Evolutionary conservation across 2,888 invertebrate genomes (phyloP), one percentile per base, ranked within the genome.

Genomic region (Cephus sareptanus): DNA sequence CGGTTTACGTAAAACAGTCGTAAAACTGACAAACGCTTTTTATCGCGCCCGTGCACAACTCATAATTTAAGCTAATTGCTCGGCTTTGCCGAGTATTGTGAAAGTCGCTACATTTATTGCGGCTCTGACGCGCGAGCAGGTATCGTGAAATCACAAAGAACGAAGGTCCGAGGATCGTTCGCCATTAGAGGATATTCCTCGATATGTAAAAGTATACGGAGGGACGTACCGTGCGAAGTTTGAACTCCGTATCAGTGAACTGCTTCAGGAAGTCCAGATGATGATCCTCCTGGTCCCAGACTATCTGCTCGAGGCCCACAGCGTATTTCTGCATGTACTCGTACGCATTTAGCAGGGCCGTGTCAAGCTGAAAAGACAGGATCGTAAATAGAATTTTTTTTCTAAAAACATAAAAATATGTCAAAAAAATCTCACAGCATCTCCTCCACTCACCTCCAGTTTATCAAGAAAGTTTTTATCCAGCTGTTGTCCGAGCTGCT

Each of bases 241-340:
- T 92, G 86, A 93, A 92, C 91, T 95, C 94, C 75, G 94, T 93
- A 73, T 93, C 92, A 75, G 92, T 92, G 89, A 96, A 95, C 80
- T 94, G 92, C 23, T 92, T 89, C 80, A 90, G 86, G 87, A 93
- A 93, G 83, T 92, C 90, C 23, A 86, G 92, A 33, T 91, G 91
- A 76, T 93, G 86, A 74, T 94, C 93, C 34, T 94, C 92, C 82
- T 94, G 93, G 84, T 95, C 94, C 90, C 92, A 92, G 69, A 93
- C 92, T 75, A 96, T 93, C 85, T 94, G 94, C 86, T 96, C 94
- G 79, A 96, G 88, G 37, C 94, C 95, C 11, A 96, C 95, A 1
- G 95, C 95, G 81, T 95, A 93, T 92, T 93, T 94, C 91, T 96
- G 96, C 89, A 96, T 92, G 83, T 94, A 94, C 86, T 94, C 93